Conservation (phyloP, 2,797 vertebrate genomes). For the Hapalemur alaotrensis region DNA sequence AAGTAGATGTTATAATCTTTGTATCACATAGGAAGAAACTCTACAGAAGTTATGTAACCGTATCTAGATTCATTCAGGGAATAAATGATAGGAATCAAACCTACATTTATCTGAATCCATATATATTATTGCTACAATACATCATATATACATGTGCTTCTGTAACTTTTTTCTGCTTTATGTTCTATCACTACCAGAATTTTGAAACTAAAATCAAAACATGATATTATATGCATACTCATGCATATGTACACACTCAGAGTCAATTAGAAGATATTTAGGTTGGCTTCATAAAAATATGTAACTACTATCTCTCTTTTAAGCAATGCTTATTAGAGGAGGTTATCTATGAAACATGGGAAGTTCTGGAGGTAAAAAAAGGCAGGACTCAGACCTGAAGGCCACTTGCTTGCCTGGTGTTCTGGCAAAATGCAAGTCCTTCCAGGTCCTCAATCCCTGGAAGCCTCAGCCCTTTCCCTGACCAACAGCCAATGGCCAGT, state of each 20-base stretch:
- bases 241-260: background rate
- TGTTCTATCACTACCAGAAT: background rate
- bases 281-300: background rate
- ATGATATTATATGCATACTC: background rate
- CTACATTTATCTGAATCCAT: background rate
- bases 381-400: too few relatives aligned
- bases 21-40: background rate
- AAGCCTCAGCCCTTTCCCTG: background rate
- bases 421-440: background rate
- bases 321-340: background rate
- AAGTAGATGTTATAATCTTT: background rate
- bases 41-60: background rate
- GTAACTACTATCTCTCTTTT: background rate
- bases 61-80: background rate
- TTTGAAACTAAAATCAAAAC: constrained; percentile 47
- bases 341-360: background rate
- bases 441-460: background rate
- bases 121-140: background rate
- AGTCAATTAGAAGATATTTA: constrained; percentile 3
- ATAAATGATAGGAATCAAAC: background rate
- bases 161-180: background rate
- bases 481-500: background rate
- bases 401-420: background rate
- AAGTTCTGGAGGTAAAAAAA: background rate
- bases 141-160: background rate